Conservation (phyloP, 2,113 vertebrate species). For the Lophotis ruficrista region DNA sequence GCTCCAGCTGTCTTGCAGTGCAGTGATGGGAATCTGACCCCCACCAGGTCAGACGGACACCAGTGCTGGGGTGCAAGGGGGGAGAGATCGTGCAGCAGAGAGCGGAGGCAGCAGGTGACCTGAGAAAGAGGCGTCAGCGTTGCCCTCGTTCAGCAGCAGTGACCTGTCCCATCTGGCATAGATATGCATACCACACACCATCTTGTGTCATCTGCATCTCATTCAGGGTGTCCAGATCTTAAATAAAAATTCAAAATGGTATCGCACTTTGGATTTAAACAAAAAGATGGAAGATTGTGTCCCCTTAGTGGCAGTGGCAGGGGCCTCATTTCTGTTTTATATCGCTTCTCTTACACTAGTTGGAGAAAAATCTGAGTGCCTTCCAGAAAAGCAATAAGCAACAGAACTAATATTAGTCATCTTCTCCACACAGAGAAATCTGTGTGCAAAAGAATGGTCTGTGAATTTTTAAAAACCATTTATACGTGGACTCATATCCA, state of each 20-base stretch:
- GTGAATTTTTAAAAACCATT: slow-evolving; percentile 3
- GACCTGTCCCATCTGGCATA: not conserved
- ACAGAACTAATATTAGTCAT: not conserved
- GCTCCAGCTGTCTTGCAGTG: not conserved
- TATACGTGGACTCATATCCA: not conserved
- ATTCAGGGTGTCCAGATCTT: not conserved
- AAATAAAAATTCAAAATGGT: not conserved
- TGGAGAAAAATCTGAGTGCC: not conserved
- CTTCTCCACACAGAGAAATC: not conserved
- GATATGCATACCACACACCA: no score
- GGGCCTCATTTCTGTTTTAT: not conserved
- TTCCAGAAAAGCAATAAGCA: slow-evolving; percentile 33
- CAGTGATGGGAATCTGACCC: not conserved
- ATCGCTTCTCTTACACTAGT: not conserved
- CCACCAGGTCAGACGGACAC: accelerated
- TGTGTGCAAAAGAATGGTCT: not conserved
- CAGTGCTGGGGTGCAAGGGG: not conserved
- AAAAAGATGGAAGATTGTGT: not conserved
- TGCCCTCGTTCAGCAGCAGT: accelerated
- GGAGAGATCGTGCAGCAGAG: not conserved
- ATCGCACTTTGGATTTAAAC: not conserved
- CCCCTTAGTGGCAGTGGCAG: not conserved
- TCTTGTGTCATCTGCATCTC: not conserved
- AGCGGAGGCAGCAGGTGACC: accelerated
- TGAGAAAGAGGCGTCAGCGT: not conserved